phyloP scores from a whole-genome alignment of 2,797 vertebrate genomes.

The Rhabdomys pumilio region DNA sequence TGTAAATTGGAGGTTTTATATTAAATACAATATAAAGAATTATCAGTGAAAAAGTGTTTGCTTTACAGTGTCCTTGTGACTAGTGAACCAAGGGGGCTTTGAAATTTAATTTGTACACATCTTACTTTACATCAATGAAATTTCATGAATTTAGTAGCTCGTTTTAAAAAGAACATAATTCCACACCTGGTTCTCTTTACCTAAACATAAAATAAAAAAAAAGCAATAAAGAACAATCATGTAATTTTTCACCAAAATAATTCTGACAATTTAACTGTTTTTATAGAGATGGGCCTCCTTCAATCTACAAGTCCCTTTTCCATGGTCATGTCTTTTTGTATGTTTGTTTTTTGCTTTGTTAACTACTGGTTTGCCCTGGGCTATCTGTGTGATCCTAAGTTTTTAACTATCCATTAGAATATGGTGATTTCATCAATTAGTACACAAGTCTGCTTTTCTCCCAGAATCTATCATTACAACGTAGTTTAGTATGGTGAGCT shows the following conservation, averaged over 20 bases:
- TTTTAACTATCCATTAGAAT: neutral
- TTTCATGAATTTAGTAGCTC: conserved; percentile 82
- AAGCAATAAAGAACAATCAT: neutral
- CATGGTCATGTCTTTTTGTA: neutral
- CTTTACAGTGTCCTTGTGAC: conserved; percentile 77
- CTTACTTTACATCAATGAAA: conserved; percentile 83
- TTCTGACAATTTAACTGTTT: conserved; percentile 1
- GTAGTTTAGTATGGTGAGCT: neutral
- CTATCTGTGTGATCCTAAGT: neutral
- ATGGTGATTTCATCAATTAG: neutral
- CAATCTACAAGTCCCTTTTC: neutral
- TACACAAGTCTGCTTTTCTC: neutral
- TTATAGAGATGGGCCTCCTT: neutral
- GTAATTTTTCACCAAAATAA: neutral
- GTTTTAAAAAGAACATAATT: conserved; percentile 72
- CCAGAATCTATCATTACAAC: neutral
- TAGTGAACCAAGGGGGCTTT: conserved; percentile 89
- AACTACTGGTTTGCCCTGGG: neutral
- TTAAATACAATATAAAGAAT: conserved; percentile 88
- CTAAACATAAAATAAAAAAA: neutral
- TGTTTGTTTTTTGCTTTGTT: neutral
- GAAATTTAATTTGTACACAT: conserved; percentile 89
- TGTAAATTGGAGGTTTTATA: conserved; percentile 89
- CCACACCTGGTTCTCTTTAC: neutral
- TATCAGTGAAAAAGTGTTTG: conserved; percentile 87